Base-by-base conservation (phyloP, 1,140 invertebrate genomes). In the Heliconius eleuchia region DNA sequence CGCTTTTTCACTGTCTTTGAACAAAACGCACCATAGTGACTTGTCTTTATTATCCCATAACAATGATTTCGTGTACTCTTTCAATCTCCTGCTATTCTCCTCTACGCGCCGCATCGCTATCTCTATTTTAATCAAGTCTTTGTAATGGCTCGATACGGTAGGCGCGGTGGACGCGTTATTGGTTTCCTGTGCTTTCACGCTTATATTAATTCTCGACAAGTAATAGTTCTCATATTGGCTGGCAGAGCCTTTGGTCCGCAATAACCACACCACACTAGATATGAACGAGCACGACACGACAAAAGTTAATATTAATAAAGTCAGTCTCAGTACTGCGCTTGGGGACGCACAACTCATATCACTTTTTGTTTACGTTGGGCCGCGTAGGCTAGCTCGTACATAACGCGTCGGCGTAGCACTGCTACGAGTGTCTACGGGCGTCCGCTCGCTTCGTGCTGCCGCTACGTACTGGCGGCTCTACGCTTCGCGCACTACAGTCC, bases 21-120 rank as follows among this genome's bases (percentile, higher is more conserved):
- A 95, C 81, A 95, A 91, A 83, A 95, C 93, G 88, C 94, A 95
- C 94, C 94, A 95, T 83, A 95, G 84, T 42, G 94, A 93, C 85
- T 95, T 95, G 74, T 95, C 94, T 80, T 95, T 95, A 84, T 95
- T 95, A 86, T 95, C 94, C 94, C 94, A 95, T 57, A 95, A 85
- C 80, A 95, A 89, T 71, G 91, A 94, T 80, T 94, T 94, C 23
- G 94, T 95, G 71, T 94, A 92, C 84, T 95, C 94, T 81, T 94
- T 95, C 80, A 95, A 88, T 85, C 94, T 89, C 72, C 92, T 89
- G 81, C 94, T 95, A 73, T 95, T 95, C 83, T 95, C 94, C 81
- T 95, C 94, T 9, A 95, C 91, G 2, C 94, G 89, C 11, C 94
- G 89, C 89, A 95, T 95, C 46, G 94, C 93, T 79, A 95, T 95